Evolutionary conservation across 92 coral and sea anemone species (phyloP), one percentile per base, ranked within the genome.

Genomic region (Phenganax stokvisi): DNA sequence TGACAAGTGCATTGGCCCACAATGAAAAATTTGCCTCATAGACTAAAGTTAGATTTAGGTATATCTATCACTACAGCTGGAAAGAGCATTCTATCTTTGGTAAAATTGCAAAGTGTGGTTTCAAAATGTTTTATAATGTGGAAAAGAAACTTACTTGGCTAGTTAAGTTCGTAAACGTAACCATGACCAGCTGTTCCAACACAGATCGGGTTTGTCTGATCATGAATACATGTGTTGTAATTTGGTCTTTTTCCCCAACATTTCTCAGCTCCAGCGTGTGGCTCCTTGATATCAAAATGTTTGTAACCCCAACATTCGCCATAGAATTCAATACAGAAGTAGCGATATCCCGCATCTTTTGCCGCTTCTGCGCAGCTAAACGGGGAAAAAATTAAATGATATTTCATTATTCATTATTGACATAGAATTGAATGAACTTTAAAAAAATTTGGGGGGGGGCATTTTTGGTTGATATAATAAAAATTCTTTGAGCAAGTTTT

Each of bases 301-400:
- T 76, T 76, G 56, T 76, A 76, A 2, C 81, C 81, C 81, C 81
- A 76, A n/a, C 81, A 76, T 52, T 76, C 81, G 28, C 81, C 81
- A 12, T 57, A 76, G 61, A 76, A 76, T 55, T 76, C 81, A 13
- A 76, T 76, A 6, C 69, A 76, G 70, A 76, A 76, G 31, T 76
- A 76, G 6, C n/a, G 10, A n/a, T 76, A 60, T 9, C 81, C 70
- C 0, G 12, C 27, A 1, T 76, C 57, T 56, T 76, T 76, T 27
- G 81, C 81, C 69, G 25, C 56, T 20, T 76, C 31, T 13, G 56
- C 81, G 60, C 81, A 76, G 51, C 81, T 76, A 69, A 17, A 69
- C 31, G 10, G 9, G 7, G 7, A 20, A 12, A 7, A 13, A 20
- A 13, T 59, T 12, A 59, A 13, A 3, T 1, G 16, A 59, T 59